Evolutionary conservation across 2,113 vertebrate genomes (phyloP).

Genomic region (Mirza zaza): DNA sequence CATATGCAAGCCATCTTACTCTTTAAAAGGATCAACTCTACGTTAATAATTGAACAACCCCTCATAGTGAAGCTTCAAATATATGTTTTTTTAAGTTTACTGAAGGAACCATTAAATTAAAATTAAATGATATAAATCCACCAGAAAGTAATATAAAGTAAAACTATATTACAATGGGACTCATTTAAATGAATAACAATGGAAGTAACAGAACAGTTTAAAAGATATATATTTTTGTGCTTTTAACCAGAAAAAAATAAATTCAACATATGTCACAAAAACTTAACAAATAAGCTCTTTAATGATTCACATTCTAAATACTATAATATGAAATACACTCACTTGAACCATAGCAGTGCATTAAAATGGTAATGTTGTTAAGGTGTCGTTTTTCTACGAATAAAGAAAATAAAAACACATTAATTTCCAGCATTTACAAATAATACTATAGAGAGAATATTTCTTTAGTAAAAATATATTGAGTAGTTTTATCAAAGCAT

Average conservation of each 20-base stretch:
- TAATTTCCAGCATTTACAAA: neutral
- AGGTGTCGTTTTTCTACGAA: neutral
- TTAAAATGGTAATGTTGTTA: neutral
- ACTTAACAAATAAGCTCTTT: neutral
- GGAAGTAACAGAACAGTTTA: neutral
- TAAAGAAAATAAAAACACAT: slow-evolving; percentile 18
- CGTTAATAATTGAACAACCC: neutral
- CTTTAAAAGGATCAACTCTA: neutral
- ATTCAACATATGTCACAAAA: neutral
- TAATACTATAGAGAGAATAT: neutral
- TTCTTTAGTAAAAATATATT: slow-evolving; percentile 16
- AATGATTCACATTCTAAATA: neutral
- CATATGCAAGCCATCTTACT: neutral
- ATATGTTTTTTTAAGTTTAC: neutral
- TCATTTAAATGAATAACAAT: slow-evolving; percentile 11
- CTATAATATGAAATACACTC: neutral
- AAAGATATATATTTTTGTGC: neutral
- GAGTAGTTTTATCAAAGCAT: neutral
- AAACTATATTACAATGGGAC: neutral
- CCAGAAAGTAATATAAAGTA: neutral
- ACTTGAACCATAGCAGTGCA: neutral
- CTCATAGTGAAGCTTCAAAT: neutral
- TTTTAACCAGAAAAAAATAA: neutral
- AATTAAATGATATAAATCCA: neutral
- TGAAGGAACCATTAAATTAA: neutral